Evolutionary conservation across 2,797 vertebrate species (phyloP), one percentile per base, ranked within the genome.

Genomic region (Sus cebifrons): DNA sequence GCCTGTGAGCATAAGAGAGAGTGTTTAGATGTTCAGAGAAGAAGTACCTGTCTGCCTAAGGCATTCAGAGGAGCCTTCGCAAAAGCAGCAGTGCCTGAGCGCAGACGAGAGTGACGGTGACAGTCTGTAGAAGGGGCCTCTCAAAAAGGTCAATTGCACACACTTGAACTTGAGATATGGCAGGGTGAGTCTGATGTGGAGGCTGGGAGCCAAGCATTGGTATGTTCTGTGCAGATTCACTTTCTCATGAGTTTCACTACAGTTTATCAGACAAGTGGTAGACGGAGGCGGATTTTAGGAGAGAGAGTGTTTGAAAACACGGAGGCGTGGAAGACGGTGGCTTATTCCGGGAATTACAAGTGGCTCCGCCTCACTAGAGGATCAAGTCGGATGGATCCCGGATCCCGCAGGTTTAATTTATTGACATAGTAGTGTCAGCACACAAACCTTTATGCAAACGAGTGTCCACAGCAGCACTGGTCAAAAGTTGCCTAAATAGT

Each of bases 151-250:
- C 20, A 21, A 23, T 1, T 14, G 15, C 68, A 74, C 6, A 9
- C 0, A 10, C 11, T 13, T 7, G 9, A 78, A 25, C 10, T 0
- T 8, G 64, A 86, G 73, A 36, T 20, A 10, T 2, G 25, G 4
- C 40, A 32, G 27, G 77, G 18, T 11, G 54, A 68, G 18, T 23
- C 10, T 44, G 21, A 23, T 2, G 3, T 1, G 15, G 9, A 67
- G 10, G 12, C 29, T 58, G 36, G 36, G 20, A 29, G 3, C 16
- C 23, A 6, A 27, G 29, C 25, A 40, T 17, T 62, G 64, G 6
- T 13, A 71, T 9, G 1, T 27, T 68, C 52, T 13, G 11, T 3
- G 3, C 11, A 62, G 64, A 62, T 70, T 17, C 18, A 74, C 64
- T 70, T 95, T 83, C 21, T 58, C 7, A 1, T 0, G 8, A 13